phyloP scores from a whole-genome alignment of 2,888 invertebrate genomes.

The Lochmaea crataegi region DNA sequence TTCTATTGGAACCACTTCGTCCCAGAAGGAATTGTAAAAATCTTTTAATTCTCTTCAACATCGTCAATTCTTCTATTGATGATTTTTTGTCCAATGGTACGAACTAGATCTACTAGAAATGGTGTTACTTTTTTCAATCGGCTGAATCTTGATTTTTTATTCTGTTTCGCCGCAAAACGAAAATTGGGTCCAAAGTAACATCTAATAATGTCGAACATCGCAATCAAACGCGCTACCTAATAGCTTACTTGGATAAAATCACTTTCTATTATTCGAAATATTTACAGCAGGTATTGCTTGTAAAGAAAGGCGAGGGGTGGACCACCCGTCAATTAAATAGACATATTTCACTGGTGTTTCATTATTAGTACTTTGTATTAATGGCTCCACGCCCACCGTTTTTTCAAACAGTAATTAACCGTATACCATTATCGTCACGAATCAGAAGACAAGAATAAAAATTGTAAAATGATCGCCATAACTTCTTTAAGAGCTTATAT shows the following conservation, averaged over 20 bases:
- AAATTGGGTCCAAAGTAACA: no score
- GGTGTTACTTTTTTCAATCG: no score
- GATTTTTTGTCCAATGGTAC: no score
- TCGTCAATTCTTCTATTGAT: no score
- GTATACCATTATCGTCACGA: constrained; percentile 2
- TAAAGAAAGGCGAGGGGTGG: neutral
- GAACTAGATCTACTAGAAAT: no score
- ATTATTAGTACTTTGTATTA: constrained; percentile 2
- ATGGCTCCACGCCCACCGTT: constrained; percentile 6
- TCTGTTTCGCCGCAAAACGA: no score
- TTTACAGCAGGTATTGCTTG: neutral
- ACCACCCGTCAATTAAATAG: neutral
- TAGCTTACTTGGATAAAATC: neutral
- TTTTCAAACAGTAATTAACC: constrained; percentile 7
- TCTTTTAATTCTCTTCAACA: no score
- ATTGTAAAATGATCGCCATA: constrained; percentile 7
- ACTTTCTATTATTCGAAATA: neutral
- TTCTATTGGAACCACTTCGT: no score
- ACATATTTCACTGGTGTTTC: constrained; percentile 6
- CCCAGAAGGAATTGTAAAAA: no score
- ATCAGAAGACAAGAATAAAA: constrained; percentile 2
- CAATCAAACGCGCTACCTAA: no score
- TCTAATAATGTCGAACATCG: no score
- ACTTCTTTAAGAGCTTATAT: constrained; percentile 10
- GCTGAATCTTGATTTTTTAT: no score